Evolutionary conservation across 2,113 vertebrate genomes (phyloP), one percentile per base, ranked within the genome.

Genomic region (Tragulus kanchil): DNA sequence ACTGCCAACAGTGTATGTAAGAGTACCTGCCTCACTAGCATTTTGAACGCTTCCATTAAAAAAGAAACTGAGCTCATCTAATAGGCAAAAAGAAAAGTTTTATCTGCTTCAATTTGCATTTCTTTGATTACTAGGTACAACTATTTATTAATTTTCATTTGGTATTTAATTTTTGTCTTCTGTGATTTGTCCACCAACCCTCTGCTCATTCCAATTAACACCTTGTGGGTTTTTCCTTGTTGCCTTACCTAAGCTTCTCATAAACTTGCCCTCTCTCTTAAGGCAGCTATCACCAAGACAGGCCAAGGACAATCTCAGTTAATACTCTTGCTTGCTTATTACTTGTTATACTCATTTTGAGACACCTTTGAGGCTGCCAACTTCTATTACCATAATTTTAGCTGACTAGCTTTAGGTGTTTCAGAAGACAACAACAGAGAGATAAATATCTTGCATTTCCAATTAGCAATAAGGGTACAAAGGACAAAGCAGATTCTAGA

Each of bases 81-180:
- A 85, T 62, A 62, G 21, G 48, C 89, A 31, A 65, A 96, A 96
- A 69, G 94, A 86, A 77, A 78, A 58, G 31, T 1, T 16, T 31
- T 50, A 23, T 56, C 56, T 50, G 21, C 82, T 91, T 88, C 31
- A 83, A 81, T 93, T 84, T 91, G 61, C 67, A 95, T 61, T 67
- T 92, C 48, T 88, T 88, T 90, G 56, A 96, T 92, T 96, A 78
- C 54, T 61, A 56, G 69, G 58, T 92, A 12, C 31, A 84, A 64
- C 2, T 52, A 78, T 54, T 92, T 85, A 95, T 61, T 93, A 48
- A 88, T 93, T 56, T 73, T 71, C 58, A 62, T 45, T 85, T 94
- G 17, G 36, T 78, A 85, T 84, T 91, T 94, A 36, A 71, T 78
- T 67, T 89, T 61, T 26, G 61, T 93, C 42, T 93, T 69, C n/a